Base-by-base conservation (phyloP, 2,888 invertebrate genomes). In the Dryomyza anilis region DNA sequence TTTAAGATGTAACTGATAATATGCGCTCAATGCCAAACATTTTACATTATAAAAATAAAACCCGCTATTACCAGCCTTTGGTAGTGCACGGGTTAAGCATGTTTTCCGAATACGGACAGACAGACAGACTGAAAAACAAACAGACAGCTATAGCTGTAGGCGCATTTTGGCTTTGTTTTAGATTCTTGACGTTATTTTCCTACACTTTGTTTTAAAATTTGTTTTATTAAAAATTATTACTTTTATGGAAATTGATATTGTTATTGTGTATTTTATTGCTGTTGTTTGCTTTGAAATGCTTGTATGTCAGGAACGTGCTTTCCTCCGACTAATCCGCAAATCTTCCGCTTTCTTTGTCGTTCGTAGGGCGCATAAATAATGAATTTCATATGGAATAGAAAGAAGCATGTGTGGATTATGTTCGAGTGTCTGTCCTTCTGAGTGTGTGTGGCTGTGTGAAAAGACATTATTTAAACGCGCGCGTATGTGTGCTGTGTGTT, bases 161-260 rank as follows among this genome's bases (percentile, higher is more conserved):
- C n/a, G 16, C 19, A 43, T 43, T 43, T 43, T 43, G 19, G 19
- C n/a, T 43, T 43, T 7, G n/a, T n/a, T 43, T 43, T n/a, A n/a
- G 43, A n/a, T 43, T 43, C 19, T 43, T 43, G 8, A 43, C 8
- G 43, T 43, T 16, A 43, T 19, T n/a, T 43, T 16, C 43, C 19
- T 43, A 16, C n/a, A 16, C n/a, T 43, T 16, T 43, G n/a, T 16
- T 43, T 43, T 16, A 43, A 43, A 43, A 43, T 43, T 43, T 16
- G n/a, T n/a, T 43, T 43, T 43, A 16, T 52, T 52, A 25, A 16
- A 10, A 52, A 52, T 52, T 52, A n/a, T 52, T 52, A 52, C 27
- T 50, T 3, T 50, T 50, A 50, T 50, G 10, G 10, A 23, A 23
- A 23, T 25, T 23, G 23, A 23, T 50, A 4, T 50, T 27, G 29